Conservation (phyloP, 2,888 invertebrate genomes). For the Thysanoteuthis rhombus region DNA sequence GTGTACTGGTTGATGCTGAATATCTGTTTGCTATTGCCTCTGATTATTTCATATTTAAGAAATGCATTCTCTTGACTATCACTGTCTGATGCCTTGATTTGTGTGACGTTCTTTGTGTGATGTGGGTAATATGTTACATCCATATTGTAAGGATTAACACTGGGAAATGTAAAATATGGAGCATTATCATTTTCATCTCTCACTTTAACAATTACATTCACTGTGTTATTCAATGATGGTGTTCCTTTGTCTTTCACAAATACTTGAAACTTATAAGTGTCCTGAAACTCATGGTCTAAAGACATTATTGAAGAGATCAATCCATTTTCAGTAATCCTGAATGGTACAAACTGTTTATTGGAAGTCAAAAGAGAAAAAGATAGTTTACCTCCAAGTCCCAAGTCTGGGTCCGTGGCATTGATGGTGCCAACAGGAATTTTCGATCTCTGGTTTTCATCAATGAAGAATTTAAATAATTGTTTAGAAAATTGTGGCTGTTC, state of each 20-base stretch:
- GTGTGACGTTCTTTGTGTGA: background rate
- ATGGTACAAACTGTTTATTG: background rate
- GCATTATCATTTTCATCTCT: background rate
- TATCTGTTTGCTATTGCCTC: background rate
- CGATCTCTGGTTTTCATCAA: too few species aligned
- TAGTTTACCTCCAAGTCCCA: background rate
- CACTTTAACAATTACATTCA: background rate
- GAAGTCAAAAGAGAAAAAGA: background rate
- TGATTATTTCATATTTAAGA: background rate
- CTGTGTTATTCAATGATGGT: background rate
- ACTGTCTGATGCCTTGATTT: background rate
- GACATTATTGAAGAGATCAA: background rate
- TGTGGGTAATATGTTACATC: background rate
- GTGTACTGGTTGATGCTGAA: background rate
- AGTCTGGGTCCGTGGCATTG: too few species aligned
- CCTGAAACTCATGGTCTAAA: background rate
- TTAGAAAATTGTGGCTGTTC: too few species aligned
- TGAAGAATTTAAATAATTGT: too few species aligned
- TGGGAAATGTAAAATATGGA: background rate
- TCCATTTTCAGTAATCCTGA: background rate
- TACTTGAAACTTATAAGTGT: background rate
- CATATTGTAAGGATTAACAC: background rate
- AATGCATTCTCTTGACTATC: background rate
- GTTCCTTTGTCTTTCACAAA: background rate
- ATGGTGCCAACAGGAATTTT: too few species aligned